Percentiles rank a stretch among this genome's conserved stretches.
Evolutionary conservation across 2,888 invertebrate species (phyloP).

Genomic region (Dynastes grantii): DNA sequence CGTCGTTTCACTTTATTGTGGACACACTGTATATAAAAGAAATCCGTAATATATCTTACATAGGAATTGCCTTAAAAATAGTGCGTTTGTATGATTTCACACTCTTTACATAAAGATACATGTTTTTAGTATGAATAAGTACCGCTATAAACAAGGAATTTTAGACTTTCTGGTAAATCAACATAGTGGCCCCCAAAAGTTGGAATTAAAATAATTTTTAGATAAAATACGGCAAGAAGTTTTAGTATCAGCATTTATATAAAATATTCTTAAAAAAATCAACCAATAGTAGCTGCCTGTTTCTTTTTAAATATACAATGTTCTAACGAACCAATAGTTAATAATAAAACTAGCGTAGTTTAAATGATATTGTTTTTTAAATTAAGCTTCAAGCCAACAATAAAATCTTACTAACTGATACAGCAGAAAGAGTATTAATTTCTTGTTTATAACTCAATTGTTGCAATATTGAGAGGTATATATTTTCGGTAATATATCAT

Average conservation of each 20-base stretch:
- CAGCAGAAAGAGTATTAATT: not conserved
- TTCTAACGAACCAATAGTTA: too few species aligned
- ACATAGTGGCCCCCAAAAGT: not conserved
- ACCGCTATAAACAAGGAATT: not conserved
- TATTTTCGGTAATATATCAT: too few species aligned
- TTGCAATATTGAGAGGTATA: not conserved
- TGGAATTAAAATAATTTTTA: not conserved
- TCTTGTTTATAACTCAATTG: conserved; percentile 8
- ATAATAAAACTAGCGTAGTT: not conserved
- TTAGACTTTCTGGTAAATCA: not conserved
- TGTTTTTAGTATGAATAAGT: not conserved
- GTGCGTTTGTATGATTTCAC: conserved; percentile 13
- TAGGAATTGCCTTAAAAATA: conserved; percentile 41
- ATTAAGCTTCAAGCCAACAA: not conserved
- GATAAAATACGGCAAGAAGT: not conserved
- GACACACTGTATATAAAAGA: conserved; percentile 27
- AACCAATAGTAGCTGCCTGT: not conserved
- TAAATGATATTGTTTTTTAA: not conserved
- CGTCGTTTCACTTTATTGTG: too few species aligned
- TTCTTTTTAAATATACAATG: too few species aligned
- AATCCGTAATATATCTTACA: conserved; percentile 53
- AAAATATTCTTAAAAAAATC: too few species aligned
- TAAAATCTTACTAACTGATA: not conserved
- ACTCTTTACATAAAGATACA: not conserved
- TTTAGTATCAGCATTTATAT: too few species aligned